Percentiles rank a stretch among this genome's conserved stretches.
Conservation (phyloP, 2,797 vertebrate genomes). For the Danio kyathit region DNA sequence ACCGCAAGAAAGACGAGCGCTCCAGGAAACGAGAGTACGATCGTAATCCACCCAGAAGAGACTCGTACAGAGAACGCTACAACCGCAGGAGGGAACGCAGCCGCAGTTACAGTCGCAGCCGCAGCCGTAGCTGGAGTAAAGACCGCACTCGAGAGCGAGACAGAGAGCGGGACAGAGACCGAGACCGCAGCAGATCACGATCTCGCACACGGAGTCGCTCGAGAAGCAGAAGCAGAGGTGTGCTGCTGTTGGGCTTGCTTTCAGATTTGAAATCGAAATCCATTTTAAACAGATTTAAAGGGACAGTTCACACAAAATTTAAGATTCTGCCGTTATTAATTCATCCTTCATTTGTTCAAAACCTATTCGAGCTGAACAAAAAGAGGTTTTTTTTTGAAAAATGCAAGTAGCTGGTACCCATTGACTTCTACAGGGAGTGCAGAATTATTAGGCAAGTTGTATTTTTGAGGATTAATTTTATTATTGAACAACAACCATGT, state of each 20-base stretch:
- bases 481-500: too few relatives aligned
- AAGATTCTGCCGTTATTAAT: too few relatives aligned
- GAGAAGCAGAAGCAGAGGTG: conserved; percentile 78
- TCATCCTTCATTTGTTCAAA: too few relatives aligned
- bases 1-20: conserved; percentile 95
- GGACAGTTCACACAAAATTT: too few relatives aligned
- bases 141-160: conserved; percentile 90
- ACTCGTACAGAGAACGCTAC: conserved; percentile 95
- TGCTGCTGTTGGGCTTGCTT: not conserved
- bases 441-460: too few relatives aligned
- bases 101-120: conserved; percentile 92
- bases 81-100: conserved; percentile 93
- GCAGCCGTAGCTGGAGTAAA: conserved; percentile 96
- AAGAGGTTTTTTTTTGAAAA: too few relatives aligned
- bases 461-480: too few relatives aligned
- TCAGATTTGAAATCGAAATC: too few relatives aligned
- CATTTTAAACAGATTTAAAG: too few relatives aligned
- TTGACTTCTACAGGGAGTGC: too few relatives aligned
- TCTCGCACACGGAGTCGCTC: conserved; percentile 84
- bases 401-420: too few relatives aligned
- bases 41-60: conserved; percentile 88
- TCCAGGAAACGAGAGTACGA: conserved; percentile 96
- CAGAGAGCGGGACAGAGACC: conserved; percentile 86
- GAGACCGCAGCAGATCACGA: conserved; percentile 86
- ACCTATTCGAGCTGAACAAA: too few relatives aligned